phyloP scores from a whole-genome alignment of 2,113 vertebrate genomes.

The Labeo catla region DNA sequence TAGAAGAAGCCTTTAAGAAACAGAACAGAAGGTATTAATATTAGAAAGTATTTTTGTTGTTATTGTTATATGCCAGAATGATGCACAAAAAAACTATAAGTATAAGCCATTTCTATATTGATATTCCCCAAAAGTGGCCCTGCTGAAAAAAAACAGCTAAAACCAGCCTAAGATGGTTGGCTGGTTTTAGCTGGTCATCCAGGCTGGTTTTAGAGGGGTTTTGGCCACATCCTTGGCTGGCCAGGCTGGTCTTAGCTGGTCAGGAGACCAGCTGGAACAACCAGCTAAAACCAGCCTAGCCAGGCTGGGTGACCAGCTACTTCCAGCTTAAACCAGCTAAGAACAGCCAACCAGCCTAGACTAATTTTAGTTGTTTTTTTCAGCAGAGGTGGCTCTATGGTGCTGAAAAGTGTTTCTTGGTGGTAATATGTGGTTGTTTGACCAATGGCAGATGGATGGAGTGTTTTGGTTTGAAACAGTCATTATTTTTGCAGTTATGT shows the following conservation, averaged over 20 bases:
- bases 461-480: neutral
- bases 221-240: no score
- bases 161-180: no score
- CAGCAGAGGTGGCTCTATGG: neutral
- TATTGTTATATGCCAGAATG: neutral
- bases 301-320: no score
- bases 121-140: neutral
- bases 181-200: no score
- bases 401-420: neutral
- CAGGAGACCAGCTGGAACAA: no score
- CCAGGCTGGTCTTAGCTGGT: no score
- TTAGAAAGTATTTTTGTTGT: neutral
- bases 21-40: neutral
- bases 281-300: no score
- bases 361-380: no score
- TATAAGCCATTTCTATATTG: neutral
- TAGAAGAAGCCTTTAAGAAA: constrained; percentile 80
- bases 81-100: neutral
- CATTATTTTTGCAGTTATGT: neutral
- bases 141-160: no score
- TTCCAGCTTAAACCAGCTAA: no score
- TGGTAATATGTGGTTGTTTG: neutral
- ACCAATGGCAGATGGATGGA: neutral
- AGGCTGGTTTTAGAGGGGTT: no score
- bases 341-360: no score